Base-by-base conservation (phyloP, 1,140 invertebrate species). In the Zaprionus ghesquierei region DNA sequence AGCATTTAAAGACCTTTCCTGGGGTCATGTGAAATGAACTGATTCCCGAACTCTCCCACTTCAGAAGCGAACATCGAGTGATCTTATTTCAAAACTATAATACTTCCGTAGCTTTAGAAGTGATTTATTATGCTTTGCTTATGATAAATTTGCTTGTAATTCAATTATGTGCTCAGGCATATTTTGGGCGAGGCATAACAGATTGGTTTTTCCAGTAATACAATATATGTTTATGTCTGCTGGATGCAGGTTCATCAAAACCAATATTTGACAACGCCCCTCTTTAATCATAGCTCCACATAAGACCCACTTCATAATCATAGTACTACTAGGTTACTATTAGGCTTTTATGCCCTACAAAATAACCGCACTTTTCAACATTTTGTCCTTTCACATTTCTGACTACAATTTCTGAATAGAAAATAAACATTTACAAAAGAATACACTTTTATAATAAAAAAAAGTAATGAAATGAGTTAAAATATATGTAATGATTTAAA, bases 61-160 rank as follows among this genome's bases (percentile, higher is more conserved):
- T 55, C 62, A 65, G 62, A 65, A 56, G 51, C 62, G 18, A 44
- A 13, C 18, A n/a, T 18, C n/a, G 23, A 64, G 56, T 63, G 51
- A 64, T 56, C 35, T 38, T 54, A 12, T 65, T 71, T n/a, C 12
- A 20, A 58, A 65, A 13, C 6, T 35, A 10, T 25, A 51, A 53
- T 53, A 71, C 27, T 58, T 65, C 44, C 69, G 44, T 6, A 46
- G 13, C 10, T 54, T 5, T 10, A 12, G n/a, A 20, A 44, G 20
- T 68, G 69, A 72, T 60, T 71, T 53, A 69, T 68, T 33, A 61
- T 68, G 44, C n/a, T 23, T 9, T 15, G 49, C 25, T 46, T 38
- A 54, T 65, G 72, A 75, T 65, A 49, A 71, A 85, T 77, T 18
- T 80, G 35, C 41, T 70, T 85, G 60, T 77, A 77, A 81, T 81